These are phyloP conservation scores for Pinctada fucata DNA, from an alignment of 2,888 invertebrate species.

Conservation along the genomic window DNA sequence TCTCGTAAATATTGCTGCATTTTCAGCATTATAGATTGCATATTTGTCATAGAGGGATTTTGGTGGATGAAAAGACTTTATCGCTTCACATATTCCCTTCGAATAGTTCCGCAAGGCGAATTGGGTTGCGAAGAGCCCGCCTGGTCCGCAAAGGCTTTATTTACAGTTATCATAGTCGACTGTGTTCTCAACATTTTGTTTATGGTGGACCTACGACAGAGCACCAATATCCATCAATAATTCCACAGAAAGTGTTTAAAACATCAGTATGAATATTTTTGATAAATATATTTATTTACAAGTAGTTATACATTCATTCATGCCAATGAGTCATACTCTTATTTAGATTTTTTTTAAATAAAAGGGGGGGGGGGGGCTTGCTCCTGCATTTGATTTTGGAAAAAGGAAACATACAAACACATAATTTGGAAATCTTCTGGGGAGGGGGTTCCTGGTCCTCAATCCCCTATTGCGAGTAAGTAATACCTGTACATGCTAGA, in stretches of 20 bases:
- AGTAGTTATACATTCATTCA: no score
- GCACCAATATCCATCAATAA: background rate
- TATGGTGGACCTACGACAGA: background rate
- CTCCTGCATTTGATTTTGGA: no score
- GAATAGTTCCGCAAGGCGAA: background rate
- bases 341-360: no score
- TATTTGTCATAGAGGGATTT: background rate
- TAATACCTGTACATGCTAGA: no score
- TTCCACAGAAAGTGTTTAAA: conserved; percentile 1
- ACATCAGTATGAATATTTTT: background rate
- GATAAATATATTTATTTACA: no score
- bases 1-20: background rate
- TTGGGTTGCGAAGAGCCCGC: background rate
- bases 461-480: no score
- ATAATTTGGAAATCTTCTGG: no score
- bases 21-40: background rate
- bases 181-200: background rate
- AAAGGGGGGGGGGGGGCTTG: no score
- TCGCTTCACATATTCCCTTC: background rate
- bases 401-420: no score
- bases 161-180: background rate
- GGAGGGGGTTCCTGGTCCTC: no score
- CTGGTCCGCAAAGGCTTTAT: background rate
- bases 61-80: background rate
- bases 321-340: no score